Base-by-base conservation (phyloP, 2,888 invertebrate species). In the Halictus ligatus region DNA sequence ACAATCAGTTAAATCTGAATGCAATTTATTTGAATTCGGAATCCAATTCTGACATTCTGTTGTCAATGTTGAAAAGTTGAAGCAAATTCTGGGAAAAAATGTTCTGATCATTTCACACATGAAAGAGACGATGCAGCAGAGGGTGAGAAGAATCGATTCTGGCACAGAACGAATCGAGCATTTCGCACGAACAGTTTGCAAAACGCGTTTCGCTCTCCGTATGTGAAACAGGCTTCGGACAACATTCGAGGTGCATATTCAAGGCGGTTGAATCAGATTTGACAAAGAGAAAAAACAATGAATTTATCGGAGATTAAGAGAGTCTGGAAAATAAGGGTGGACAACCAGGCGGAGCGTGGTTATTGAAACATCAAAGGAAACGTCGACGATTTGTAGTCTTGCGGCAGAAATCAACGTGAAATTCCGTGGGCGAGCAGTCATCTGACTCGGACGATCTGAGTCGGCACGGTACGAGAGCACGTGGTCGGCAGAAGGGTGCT, bases 401-500 rank as follows among this genome's bases (percentile, higher is more conserved):
- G 29, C 6, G 29, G 43, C 15, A 25, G 64, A 46, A 48, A 72
- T 64, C 43, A 58, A 79, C 58, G 46, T 18, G 54, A 43, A 58
- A 46, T 21, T 43, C 43, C 58, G 48, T 18, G 35, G 21, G 69
- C 69, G 69, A 21, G 69, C 35, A 69, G 21, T 35, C 18, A 69
- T 69, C 69, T 8, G 64, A 64, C 64, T 58, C 58, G 3, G 12
- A 58, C 12, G 25, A 64, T 64, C 58, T n/a, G 72, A 25, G 50
- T 48, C 76, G 76, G 40, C 50, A 76, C 43, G 25, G 73, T 48
- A 29, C 80, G 85, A 13, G 58, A 29, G 69, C 85, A 88, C 64
- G 86, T 87, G 80, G 88, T 84, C 50, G 71, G 75, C 86, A 89
- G 18, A 74, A 89, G 90, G 86, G 84, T 91, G 90, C 86, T 91